Conservation (phyloP, 2,797 vertebrate genomes). For the Eulemur rubriventer region DNA sequence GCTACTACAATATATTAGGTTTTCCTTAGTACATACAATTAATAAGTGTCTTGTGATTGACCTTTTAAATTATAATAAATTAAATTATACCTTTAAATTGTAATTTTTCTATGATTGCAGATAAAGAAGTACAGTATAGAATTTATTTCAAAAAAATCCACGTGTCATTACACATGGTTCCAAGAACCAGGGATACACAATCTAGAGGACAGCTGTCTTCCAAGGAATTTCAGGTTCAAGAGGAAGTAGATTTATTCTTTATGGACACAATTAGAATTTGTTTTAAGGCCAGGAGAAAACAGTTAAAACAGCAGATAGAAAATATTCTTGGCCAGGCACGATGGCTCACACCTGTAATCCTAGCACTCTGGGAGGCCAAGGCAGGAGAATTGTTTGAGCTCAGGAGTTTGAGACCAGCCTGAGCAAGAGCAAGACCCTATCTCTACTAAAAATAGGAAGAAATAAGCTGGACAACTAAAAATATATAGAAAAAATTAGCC, state of each 20-base stretch:
- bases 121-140: not conserved
- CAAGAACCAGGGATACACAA: not conserved
- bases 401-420: no score
- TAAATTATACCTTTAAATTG: not conserved
- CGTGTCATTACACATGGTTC: no score
- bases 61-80: not conserved
- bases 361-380: no score
- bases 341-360: no score
- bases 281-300: not conserved
- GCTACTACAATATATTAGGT: not conserved
- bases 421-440: no score
- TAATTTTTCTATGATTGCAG: not conserved
- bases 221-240: not conserved
- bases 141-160: not conserved
- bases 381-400: no score
- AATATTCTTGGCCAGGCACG: not conserved
- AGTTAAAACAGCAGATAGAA: not conserved
- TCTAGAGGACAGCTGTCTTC: not conserved
- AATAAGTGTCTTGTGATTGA: not conserved
- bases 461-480: no score
- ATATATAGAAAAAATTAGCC: no score
- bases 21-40: conserved; percentile 42
- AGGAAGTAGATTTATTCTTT: not conserved
- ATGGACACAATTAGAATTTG: not conserved
- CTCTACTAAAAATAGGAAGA: no score